Base-by-base conservation (phyloP, 2,888 invertebrate genomes). In the Cryptophagus acutangulus region DNA sequence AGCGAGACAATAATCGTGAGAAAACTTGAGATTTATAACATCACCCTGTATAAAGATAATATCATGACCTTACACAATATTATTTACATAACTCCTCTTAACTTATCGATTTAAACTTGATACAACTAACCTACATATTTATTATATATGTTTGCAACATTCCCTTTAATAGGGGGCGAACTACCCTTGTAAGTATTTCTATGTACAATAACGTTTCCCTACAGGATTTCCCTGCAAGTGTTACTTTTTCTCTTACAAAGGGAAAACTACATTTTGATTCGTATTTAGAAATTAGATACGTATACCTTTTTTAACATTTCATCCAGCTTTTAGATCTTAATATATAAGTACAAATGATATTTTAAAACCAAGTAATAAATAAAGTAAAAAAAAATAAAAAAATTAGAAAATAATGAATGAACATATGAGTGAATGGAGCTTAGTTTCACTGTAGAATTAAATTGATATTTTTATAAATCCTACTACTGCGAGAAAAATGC, bases 91-190 rank as follows among this genome's bases (percentile, higher is more conserved):
- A 31, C 31, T 10, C 14, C 14, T 3, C 12, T 26, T 31, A 31
- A 13, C 8, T 28, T 28, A 31, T 31, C 31, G 31, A 31, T 31
- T 31, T 31, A 15, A 31, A 15, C 31, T 31, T 31, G 31, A 2
- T 31, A 31, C 31, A 16, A 31, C 15, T 31, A 31, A 31, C 31
- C 31, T 31, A 31, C 31, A 31, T 31, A 15, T n/a, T 15, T 31
- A 31, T 14, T 15, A 31, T 5, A 5, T 13, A 31, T 15, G 15
- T 31, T 31, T 15, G 3, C 26, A 26, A 20, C 9, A 20, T 20
- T 5, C 29, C 8, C 16, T 8, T 15, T 10, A 31, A 31, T 31
- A 31, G 31, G 31, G 31, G 16, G 31, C 16, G 6, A 20, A 6
- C 24, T 16, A 15, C 31, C 14, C 16, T 31, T 16, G 16, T 16